Conservation (phyloP, 1,140 invertebrate species). For the Lepidotrigona ventralis region DNA sequence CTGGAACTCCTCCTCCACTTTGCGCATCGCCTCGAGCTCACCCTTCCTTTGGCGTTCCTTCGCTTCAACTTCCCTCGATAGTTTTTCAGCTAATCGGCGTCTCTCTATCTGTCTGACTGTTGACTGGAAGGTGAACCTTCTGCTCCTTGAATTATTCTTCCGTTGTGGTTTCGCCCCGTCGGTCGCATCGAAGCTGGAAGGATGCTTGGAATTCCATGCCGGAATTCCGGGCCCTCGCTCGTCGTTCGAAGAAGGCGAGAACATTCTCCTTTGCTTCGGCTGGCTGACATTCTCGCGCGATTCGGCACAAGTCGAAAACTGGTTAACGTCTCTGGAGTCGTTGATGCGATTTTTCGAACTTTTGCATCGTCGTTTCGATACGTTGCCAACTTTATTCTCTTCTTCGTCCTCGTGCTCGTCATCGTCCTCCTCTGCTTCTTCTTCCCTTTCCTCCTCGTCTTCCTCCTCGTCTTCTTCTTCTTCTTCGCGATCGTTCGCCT, state of each 20-base stretch:
- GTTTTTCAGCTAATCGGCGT: conserved; percentile 85
- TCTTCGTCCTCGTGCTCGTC: neutral
- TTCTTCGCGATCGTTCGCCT: neutral
- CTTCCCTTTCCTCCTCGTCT: neutral
- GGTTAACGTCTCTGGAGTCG: neutral
- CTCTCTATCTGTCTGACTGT: conserved; percentile 89
- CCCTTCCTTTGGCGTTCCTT: conserved; percentile 87
- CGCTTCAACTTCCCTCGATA: conserved; percentile 87
- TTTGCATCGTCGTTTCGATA: conserved; percentile 21
- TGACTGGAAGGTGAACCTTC: conserved; percentile 90
- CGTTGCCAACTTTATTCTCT: neutral
- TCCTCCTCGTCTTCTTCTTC: neutral
- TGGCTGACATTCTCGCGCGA: conserved; percentile 78
- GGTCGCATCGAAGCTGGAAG: conserved; percentile 56
- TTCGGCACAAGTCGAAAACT: conserved; percentile 68
- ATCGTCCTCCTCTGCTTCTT: neutral
- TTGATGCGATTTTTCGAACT: conserved; percentile 32
- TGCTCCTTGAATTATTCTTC: conserved; percentile 74
- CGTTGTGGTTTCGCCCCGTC: conserved; percentile 64
- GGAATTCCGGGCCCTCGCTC: conserved; percentile 41
- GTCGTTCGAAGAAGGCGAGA: conserved; percentile 15
- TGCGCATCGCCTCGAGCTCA: conserved; percentile 89
- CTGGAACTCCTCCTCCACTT: conserved; percentile 88
- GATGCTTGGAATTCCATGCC: conserved; percentile 25
- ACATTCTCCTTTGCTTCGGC: conserved; percentile 63